Base-by-base conservation (phyloP, 2,888 invertebrate species). In the Luperina testacea region DNA sequence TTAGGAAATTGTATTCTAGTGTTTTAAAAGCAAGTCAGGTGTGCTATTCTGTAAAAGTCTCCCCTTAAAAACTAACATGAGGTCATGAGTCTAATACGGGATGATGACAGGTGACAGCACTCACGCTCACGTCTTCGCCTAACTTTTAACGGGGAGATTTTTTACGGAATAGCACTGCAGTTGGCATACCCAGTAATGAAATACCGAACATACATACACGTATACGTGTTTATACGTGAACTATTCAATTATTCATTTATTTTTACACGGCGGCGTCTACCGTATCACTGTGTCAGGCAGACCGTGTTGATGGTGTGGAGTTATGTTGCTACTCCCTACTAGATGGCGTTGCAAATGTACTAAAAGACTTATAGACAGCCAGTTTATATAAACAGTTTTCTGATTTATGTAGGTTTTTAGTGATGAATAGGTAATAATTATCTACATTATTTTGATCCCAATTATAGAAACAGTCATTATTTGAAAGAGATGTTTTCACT, bases 241-340 rank as follows among this genome's bases (percentile, higher is more conserved):
- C 11, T 65, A 2, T 13, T 24, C 0, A 27, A 63, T 32, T 8
- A 3, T 38, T 38, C 11, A 7, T 8, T 20, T 42, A 1, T n/a
- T 20, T 42, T 61, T 11, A 17, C 17, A 17, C 17, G 1, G 4
- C 15, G 6, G 4, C 15, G 6, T n/a, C 20, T 8, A n/a, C n/a
- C 5, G 7, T 27, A 77, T 65, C 32, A n/a, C n/a, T 11, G 3
- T 27, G 51, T 42, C 1, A 38, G 11, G 13, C n/a, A 17, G 20
- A 2, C 11, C 45, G 6, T 42, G 15, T 53, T 32, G 6, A 32
- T 9, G 3, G 8, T 42, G 17, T 32, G 11, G 4, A n/a, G 4
- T 53, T n/a, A 2, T 72, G 3, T 67, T 20, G 75, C 86, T 84
- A 87, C 24, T 87, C 24, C 48, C 32, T 51, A 45, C 80, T 82